Evolutionary conservation across 2,113 vertebrate genomes (phyloP).

Genomic region (Nansenia antarctica): DNA sequence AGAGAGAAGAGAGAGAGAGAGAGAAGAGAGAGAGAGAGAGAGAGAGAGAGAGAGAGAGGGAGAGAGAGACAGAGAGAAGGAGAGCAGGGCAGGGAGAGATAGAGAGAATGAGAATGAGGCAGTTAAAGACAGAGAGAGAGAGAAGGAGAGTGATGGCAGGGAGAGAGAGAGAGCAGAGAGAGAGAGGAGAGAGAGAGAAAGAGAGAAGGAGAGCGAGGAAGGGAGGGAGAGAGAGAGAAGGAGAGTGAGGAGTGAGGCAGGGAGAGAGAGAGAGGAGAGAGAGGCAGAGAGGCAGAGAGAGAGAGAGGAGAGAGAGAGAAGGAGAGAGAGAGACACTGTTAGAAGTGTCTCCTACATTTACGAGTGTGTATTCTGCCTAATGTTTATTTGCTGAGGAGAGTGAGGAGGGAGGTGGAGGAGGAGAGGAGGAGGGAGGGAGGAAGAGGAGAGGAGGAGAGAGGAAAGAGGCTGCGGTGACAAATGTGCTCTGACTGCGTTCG

Average conservation of each 20-base stretch:
- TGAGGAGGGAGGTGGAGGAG: conserved; percentile 53
- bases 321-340: no score
- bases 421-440: not conserved
- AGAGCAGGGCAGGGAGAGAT: no score
- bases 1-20: not conserved
- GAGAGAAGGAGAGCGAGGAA: no score
- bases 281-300: not conserved
- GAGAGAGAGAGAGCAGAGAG: not conserved
- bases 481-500: no score
- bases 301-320: not conserved
- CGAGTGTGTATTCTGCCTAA: not conserved
- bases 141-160: conserved; percentile 2
- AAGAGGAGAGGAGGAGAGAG: conserved; percentile 32
- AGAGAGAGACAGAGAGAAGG: not conserved
- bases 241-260: not conserved
- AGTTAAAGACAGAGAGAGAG: not conserved
- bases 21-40: not conserved
- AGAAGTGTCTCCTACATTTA: not conserved
- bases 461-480: no score
- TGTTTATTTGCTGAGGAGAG: conserved; percentile 28
- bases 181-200: not conserved
- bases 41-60: not conserved
- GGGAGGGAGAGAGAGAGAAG: not conserved
- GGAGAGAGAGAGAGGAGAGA: not conserved
- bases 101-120: no score